Evolutionary conservation across 1,140 invertebrate species (phyloP).

Genomic region (Magallana angulata): DNA sequence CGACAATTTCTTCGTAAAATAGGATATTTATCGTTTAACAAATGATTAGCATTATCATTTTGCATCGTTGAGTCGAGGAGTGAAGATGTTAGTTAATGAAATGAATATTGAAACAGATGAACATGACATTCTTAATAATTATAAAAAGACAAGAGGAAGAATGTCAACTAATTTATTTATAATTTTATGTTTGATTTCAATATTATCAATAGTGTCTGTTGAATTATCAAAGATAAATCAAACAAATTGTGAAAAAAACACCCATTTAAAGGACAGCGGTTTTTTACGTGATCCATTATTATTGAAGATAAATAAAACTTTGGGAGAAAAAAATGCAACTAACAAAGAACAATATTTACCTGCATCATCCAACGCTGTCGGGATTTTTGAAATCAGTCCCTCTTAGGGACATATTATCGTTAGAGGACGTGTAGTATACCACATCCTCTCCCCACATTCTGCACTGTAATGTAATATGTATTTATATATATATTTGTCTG

Average conservation of each 20-base stretch:
- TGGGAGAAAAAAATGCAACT: background rate
- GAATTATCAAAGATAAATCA: background rate
- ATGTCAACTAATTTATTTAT: background rate
- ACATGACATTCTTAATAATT: slow-evolving; percentile 2
- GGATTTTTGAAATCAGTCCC: background rate
- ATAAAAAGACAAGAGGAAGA: background rate
- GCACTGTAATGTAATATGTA: background rate
- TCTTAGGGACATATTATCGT: background rate
- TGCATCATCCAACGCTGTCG: background rate
- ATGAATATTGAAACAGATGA: background rate
- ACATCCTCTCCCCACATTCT: background rate
- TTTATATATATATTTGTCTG: background rate
- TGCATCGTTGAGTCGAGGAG: background rate
- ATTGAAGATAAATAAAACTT: background rate
- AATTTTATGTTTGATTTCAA: slow-evolving; percentile 7
- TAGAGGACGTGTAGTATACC: background rate
- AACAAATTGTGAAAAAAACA: background rate
- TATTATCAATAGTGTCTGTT: slow-evolving; percentile 6
- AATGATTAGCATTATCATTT: background rate
- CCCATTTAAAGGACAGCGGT: background rate
- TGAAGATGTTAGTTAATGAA: background rate
- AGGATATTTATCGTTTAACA: background rate
- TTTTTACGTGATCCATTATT: background rate
- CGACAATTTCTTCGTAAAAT: background rate
- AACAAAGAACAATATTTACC: background rate